phyloP scores from a whole-genome alignment of 2,888 invertebrate genomes.

The Argyresthia goedartella region DNA sequence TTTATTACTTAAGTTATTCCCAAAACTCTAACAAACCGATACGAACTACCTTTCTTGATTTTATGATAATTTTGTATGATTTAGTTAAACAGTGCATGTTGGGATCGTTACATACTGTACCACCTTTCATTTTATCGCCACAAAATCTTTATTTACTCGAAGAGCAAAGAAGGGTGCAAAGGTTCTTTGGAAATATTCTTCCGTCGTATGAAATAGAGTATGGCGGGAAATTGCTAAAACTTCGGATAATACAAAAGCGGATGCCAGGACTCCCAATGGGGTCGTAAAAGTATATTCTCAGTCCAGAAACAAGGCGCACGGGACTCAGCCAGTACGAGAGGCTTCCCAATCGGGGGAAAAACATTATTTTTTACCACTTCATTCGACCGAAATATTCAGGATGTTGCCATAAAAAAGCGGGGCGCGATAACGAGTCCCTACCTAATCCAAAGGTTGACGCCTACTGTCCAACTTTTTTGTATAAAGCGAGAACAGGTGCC shows the following conservation, averaged over 20 bases:
- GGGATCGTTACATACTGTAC: too few relatives aligned
- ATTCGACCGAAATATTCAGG: constrained; percentile 3
- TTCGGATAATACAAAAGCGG: constrained; percentile 4
- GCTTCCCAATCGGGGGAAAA: not conserved
- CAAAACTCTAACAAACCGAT: too few relatives aligned
- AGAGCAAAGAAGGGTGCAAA: too few relatives aligned
- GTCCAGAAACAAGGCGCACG: constrained; percentile 1
- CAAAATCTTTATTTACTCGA: too few relatives aligned
- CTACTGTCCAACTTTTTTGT: not conserved
- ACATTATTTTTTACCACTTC: constrained; percentile 5
- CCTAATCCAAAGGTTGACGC: not conserved
- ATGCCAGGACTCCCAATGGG: constrained; percentile 4
- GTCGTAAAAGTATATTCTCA: constrained; percentile 3
- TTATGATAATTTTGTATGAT: too few relatives aligned
- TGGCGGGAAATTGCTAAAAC: constrained; percentile 3
- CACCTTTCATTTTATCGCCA: too few relatives aligned
- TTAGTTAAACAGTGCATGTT: too few relatives aligned
- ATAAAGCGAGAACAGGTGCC: not conserved
- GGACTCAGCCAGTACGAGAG: not conserved
- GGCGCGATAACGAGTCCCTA: not conserved
- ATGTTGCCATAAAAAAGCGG: constrained; percentile 2
- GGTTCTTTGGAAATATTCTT: not conserved
- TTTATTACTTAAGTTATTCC: too few relatives aligned
- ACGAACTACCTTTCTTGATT: too few relatives aligned
- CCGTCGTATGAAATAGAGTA: constrained; percentile 2